Evolutionary conservation across 2,888 invertebrate genomes (phyloP).

Genomic region (Agelastica alni): DNA sequence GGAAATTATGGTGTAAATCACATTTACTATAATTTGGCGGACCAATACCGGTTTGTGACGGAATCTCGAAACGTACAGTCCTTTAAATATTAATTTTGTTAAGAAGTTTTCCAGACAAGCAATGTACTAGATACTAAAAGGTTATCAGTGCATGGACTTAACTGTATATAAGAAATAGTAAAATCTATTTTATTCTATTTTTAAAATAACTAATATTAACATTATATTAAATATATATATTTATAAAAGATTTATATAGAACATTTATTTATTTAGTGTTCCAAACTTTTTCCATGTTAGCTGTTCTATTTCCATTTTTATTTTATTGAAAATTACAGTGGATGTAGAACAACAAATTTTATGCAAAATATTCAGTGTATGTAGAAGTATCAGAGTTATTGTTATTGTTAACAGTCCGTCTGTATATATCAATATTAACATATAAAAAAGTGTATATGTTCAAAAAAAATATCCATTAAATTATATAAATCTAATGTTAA

Average conservation of each 20-base stretch:
- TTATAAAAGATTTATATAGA: slow-evolving; percentile 18
- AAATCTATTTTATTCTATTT: slow-evolving; percentile 21
- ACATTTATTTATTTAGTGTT: slow-evolving; percentile 21
- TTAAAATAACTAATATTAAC: slow-evolving; percentile 18
- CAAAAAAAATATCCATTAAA: slow-evolving; percentile 49
- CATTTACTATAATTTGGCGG: too few relatives aligned
- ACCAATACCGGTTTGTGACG: too few relatives aligned
- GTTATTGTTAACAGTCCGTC: slow-evolving; percentile 29
- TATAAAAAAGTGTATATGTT: slow-evolving; percentile 45
- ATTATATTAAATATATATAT: slow-evolving; percentile 16
- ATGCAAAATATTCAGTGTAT: slow-evolving; percentile 2
- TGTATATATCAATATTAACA: slow-evolving; percentile 34
- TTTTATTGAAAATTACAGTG: slow-evolving; percentile 1
- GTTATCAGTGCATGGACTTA: slow-evolving; percentile 3
- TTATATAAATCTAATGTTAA: slow-evolving; percentile 51
- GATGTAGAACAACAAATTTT: not conserved
- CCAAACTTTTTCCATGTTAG: slow-evolving; percentile 5
- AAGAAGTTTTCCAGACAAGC: too few relatives aligned
- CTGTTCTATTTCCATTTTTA: slow-evolving; percentile 1
- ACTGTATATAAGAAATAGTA: slow-evolving; percentile 8
- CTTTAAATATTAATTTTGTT: too few relatives aligned
- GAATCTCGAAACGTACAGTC: too few relatives aligned
- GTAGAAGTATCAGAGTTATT: slow-evolving; percentile 16
- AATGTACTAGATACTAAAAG: too few relatives aligned
- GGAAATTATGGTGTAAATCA: too few relatives aligned